A percentile compares a stretch with the other conserved stretches of the same genome.
Evolutionary conservation across 2,797 vertebrate genomes (phyloP).

Genomic region (Pempheris klunzingeri): DNA sequence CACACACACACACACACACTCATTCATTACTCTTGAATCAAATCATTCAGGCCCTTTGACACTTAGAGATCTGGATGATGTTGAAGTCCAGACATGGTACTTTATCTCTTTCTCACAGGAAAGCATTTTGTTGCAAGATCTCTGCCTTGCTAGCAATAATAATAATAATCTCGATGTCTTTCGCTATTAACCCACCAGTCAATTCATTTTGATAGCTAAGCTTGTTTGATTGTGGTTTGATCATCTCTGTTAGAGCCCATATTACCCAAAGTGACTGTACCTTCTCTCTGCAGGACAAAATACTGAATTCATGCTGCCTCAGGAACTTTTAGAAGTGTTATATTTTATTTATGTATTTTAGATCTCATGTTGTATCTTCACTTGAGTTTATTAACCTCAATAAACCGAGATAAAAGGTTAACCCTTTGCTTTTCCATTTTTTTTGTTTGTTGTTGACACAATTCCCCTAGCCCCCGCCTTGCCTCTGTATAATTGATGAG

Average conservation of each 20-base stretch:
- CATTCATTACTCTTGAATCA: slow-evolving; percentile 1
- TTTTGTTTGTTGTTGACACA: slow-evolving; percentile 33
- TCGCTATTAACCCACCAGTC: slow-evolving; percentile 8
- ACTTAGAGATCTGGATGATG: slow-evolving; percentile 22
- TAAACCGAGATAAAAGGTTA: neutral
- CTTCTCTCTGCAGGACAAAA: slow-evolving; percentile 2
- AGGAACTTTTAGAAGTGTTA: neutral
- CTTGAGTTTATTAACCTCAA: neutral
- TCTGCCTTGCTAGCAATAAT: slow-evolving; percentile 7
- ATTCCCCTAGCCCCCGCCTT: neutral
- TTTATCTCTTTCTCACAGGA: slow-evolving; percentile 35
- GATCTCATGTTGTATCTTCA: neutral
- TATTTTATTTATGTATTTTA: slow-evolving; percentile 2
- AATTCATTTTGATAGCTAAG: neutral
- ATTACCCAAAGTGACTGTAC: neutral
- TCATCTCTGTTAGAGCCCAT: neutral
- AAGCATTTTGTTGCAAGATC: slow-evolving; percentile 8
- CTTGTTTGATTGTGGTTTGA: neutral
- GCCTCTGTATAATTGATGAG: slow-evolving; percentile 74
- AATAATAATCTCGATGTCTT: slow-evolving; percentile 16
- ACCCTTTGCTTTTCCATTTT: neutral
- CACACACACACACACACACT: neutral
- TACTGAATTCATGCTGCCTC: neutral
- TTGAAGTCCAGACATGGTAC: slow-evolving; percentile 5
- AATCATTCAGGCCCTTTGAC: slow-evolving; percentile 16